Base-by-base conservation (phyloP, 2,888 invertebrate genomes). In the Anthoptus insignis region DNA sequence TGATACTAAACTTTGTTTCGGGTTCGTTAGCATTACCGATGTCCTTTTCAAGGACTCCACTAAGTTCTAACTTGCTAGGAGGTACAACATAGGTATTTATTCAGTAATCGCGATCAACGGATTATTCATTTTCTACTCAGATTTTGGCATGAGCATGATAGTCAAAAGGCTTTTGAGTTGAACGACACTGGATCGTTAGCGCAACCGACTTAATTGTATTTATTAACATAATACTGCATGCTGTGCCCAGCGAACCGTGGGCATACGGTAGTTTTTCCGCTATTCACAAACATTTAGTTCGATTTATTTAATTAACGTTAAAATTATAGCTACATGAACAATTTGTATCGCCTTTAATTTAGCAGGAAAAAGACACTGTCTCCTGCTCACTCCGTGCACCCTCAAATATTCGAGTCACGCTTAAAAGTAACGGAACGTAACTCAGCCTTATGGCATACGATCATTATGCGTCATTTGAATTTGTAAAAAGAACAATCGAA, bases 171-270 rank as follows among this genome's bases (percentile, higher is more conserved):
- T 75, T 71, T 72, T 60, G 80, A 82, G 90, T 89, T 89, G 81
- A 88, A 88, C 78, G 89, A 84, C 84, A 78, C 78, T 73, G 67
- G 70, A 72, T 79, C 76, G 81, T 82, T 79, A 82, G 78, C 81
- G 78, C 79, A 79, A 76, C 79, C 74, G 70, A 78, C 76, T 56
- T 89, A 88, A 90, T 90, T 90, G 87, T 86, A 88, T 91, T 83
- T 85, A 91, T 91, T 91, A 90, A 78, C 90, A 91, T 91, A 89
- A 85, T 81, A 58, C 83, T 77, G 82, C 84, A 84, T 80, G 79
- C 78, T 75, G 42, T 42, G 82, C 49, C 57, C 77, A 86, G 84
- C 90, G 86, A 86, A 88, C 88, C 89, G 77, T 82, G 77, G 73
- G 78, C 66, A 71, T 83, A 87, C 86, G 76, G 85, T 85, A 80